Conservation (phyloP, 2,113 vertebrate genomes). For the Myrmophylax atrothorax region DNA sequence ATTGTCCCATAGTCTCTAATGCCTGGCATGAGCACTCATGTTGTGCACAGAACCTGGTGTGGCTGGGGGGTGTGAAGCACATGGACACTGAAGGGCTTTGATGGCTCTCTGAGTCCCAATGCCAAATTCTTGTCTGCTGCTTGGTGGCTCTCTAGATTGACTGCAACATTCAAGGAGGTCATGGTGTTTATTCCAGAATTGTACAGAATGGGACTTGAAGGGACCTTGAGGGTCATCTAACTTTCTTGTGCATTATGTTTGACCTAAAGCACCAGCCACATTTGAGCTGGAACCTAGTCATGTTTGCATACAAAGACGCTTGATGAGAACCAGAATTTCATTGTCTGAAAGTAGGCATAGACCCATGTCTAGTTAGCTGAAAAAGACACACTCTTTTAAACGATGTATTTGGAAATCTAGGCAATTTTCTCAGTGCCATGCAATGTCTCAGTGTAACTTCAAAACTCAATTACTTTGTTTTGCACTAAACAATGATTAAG, state of each 20-base stretch:
- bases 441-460: background rate
- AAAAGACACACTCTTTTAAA: constrained; percentile 5
- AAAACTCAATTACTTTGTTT: constrained; percentile 54
- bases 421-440: background rate
- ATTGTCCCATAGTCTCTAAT: background rate
- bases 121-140: background rate
- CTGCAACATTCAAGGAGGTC: background rate
- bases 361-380: background rate
- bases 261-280: background rate
- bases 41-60: rapidly evolving
- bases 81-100: background rate
- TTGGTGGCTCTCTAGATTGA: background rate
- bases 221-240: background rate
- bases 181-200: background rate
- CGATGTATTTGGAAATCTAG: constrained; percentile 1
- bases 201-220: background rate
- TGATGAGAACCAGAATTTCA: background rate
- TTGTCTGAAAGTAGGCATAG: background rate
- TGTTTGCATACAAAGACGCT: background rate
- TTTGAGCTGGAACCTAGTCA: background rate
- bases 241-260: background rate
- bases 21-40: rapidly evolving
- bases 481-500: constrained; percentile 44
- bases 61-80: background rate
- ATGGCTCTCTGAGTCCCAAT: background rate